Percentiles rank a stretch among this genome's conserved stretches.
Conservation (phyloP, 37 sponge, comb jelly and placozoan genomes). For the Theonella swinhoei region DNA sequence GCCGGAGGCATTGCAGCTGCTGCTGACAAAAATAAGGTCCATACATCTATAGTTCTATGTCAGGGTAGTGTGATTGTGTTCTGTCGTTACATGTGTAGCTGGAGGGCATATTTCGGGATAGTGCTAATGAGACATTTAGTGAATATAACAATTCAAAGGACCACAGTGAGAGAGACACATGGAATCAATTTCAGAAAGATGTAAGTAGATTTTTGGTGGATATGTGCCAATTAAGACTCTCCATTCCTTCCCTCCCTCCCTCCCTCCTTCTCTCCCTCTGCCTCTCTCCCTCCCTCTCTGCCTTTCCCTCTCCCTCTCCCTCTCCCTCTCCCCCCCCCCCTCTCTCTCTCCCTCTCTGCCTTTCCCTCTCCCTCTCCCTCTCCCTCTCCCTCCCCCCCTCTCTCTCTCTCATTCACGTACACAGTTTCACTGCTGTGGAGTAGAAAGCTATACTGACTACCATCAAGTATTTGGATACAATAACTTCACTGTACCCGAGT, state of each 20-base stretch:
- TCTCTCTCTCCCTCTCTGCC: background rate
- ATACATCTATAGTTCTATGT: too few species aligned
- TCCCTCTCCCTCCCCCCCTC: background rate
- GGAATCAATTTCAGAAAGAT: constrained; percentile 40
- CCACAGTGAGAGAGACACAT: constrained; percentile 3
- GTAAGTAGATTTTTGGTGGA: background rate
- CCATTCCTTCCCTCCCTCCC: background rate
- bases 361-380: background rate
- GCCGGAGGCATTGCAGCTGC: constrained; percentile 70
- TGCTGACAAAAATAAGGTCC: constrained; percentile 46
- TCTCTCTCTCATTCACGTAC: background rate
- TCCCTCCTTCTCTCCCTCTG: background rate
- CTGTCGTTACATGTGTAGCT: constrained; percentile 7
- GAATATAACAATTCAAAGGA: background rate
- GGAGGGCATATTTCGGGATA: constrained; percentile 18
- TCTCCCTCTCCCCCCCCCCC: background rate
- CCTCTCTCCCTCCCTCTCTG: background rate
- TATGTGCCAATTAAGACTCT: too few species aligned
- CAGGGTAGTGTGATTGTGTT: too few species aligned
- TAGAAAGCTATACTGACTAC: constrained; percentile 26
- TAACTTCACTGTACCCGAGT: constrained; percentile 12
- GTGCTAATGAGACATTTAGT: constrained; percentile 47
- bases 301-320: background rate
- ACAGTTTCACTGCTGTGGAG: constrained; percentile 71
- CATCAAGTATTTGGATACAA: background rate